Evolutionary conservation across 2,888 invertebrate genomes (phyloP).

Genomic region (Athalia rosae): DNA sequence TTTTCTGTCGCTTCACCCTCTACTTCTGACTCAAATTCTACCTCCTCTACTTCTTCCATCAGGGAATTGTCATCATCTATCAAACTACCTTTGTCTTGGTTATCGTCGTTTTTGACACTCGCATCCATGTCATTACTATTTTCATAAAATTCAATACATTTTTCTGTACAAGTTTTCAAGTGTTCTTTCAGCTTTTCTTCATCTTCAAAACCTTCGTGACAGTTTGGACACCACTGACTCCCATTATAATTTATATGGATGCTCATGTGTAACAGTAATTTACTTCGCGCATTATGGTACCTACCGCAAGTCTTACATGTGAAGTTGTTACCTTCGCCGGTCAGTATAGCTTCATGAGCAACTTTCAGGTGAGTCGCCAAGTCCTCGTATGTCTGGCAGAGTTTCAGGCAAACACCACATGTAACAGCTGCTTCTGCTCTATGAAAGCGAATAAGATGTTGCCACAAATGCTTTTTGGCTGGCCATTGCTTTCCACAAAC

Average conservation of each 20-base stretch:
- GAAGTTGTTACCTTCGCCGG: conserved; percentile 77
- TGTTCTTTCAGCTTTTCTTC: conserved; percentile 65
- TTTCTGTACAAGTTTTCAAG: conserved; percentile 58
- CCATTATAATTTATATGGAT: conserved; percentile 75
- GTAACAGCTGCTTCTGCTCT: conserved; percentile 77
- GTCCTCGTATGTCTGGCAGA: conserved; percentile 75
- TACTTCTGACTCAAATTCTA: conserved; percentile 57
- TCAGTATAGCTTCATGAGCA: conserved; percentile 74
- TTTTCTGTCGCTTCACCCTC: conserved; percentile 55
- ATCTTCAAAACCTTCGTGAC: conserved; percentile 64
- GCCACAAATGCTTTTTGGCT: conserved; percentile 79
- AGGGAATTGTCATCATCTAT: conserved; percentile 58
- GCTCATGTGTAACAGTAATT: conserved; percentile 76
- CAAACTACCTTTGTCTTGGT: conserved; percentile 59
- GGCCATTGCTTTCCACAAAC: conserved; percentile 79
- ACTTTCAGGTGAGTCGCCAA: conserved; percentile 74
- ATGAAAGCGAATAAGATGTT: conserved; percentile 77
- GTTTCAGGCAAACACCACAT: conserved; percentile 78
- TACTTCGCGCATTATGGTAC: conserved; percentile 78
- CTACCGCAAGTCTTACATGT: conserved; percentile 76
- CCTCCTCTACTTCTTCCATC: conserved; percentile 48
- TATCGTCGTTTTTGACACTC: conserved; percentile 46
- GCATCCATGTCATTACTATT: conserved; percentile 43
- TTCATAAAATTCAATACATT: conserved; percentile 58
- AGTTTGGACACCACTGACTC: conserved; percentile 65